Evolutionary conservation across 2,888 invertebrate species (phyloP), one percentile per base, ranked within the genome.

Genomic region (Drosophila paranaensis): DNA sequence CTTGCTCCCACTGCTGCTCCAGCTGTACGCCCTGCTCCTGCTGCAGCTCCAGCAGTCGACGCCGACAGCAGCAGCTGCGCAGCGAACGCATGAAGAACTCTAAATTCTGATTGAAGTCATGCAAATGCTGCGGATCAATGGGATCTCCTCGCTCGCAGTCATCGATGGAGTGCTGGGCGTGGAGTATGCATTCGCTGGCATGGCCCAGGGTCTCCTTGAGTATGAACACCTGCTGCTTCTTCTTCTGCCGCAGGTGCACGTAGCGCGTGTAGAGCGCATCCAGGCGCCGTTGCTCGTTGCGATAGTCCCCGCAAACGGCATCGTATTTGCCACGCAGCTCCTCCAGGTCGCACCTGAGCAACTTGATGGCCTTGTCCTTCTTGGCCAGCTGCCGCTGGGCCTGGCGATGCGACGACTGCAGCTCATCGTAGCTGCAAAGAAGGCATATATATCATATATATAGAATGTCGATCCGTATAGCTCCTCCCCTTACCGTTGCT

Each of bases 371-470:
- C 40, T 83, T 82, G 6, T 92, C 90, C 64, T 91, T 92, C 27
- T 89, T 90, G 14, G 83, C 82, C 69, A 92, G 56, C 54, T 88
- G 86, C 1, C 89, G 88, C n/a, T 89, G 87, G 67, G 90, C 90
- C 25, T 87, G 84, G 14, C 87, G 88, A 73, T 92, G 87, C 11
- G 92, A 90, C 10, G 63, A 68, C 14, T 81, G 78, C 13, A 92
- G 80, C 57, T 92, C 92, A 5, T 91, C 91, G 62, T 91, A 91
- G 46, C 92, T 92, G 62, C 6, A 48, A 56, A 30, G 27, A 20
- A 20, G 20, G 20, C 20, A 20, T 20, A 20, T 20, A 20, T 20
- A 20, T 20, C 2, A 20, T 20, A 20, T 20, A 20, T 20, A 20
- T 20, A 20, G 20, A 20, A 20, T 20, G 20, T 20, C 20, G 20